Base-by-base conservation (phyloP, 2,113 vertebrate genomes). In the Electrona antarctica region DNA sequence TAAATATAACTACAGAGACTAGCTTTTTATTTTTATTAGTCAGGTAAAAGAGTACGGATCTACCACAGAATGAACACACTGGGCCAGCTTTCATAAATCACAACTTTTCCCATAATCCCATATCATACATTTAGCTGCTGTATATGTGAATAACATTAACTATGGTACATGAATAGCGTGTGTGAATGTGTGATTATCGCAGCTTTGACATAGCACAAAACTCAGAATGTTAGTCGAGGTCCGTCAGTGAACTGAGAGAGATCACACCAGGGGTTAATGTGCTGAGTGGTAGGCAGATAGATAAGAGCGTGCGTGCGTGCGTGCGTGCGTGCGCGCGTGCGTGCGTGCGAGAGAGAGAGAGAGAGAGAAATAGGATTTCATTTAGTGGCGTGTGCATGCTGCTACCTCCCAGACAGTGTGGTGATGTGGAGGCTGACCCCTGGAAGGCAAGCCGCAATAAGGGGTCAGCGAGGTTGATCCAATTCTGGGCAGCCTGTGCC, bases 381-480 rank as follows among this genome's bases (percentile, higher is more conserved):
- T 90, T 88, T 77, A 82, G 85, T 76, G 69, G 73, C 55, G 66
- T 7, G 6, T 62, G 64, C 68, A 6, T 62, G 64, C 68, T 7
- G 14, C 77, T 72, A 78, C 77, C 73, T 82, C 59, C 29, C 56
- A 83, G 84, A 80, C 71, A 56, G 76, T 46, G 55, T 60, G 59
- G 72, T 55, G 64, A 84, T 86, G 80, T 82, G 84, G 33, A 80
- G 65, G 58, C n/a, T 89, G 82, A 87, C 87, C 87, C 79, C 83
- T 77, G 80, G 52, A 86, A 77, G 78, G 74, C 60, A 78, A 74
- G 71, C 65, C 76, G 76, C 75, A 84, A 59, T 69, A 71, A 29
- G 63, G 73, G 89, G 81, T 90, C 80, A 64, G 54, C 0, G 76
- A 63, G 80, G 89, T 86, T 85, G 85, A 88, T 83, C 86, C 83